A percentile compares a stretch with the other conserved stretches of the same genome.
phyloP scores from a whole-genome alignment of 2,797 vertebrate genomes.

The Pangasius krempfi region DNA sequence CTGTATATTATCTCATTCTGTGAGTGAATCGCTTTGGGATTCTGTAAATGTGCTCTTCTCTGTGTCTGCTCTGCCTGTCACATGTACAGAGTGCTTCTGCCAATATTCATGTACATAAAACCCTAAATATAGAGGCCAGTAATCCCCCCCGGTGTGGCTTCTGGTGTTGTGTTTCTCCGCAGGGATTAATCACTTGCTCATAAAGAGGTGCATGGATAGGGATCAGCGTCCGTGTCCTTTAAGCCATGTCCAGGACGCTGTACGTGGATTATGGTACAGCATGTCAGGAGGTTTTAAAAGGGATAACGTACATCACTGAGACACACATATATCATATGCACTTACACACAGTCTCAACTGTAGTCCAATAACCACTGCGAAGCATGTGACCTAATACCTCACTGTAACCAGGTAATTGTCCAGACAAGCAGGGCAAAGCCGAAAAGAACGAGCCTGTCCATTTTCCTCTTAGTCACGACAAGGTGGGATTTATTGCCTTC shows the following conservation, averaged over 20 bases:
- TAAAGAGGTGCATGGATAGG: conserved; percentile 30
- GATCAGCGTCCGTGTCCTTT: conserved; percentile 30
- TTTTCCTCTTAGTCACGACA: not conserved
- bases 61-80: conserved; percentile 75
- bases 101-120: conserved; percentile 98
- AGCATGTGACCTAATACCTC: not conserved
- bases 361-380: not conserved
- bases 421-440: not conserved
- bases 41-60: conserved; percentile 89
- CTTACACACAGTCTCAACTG: not conserved
- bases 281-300: conserved; percentile 24
- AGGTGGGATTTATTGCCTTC: conserved; percentile 28
- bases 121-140: conserved; percentile 95
- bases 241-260: conserved; percentile 24
- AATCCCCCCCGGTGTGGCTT: conserved; percentile 75
- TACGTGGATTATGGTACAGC: conserved; percentile 36
- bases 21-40: conserved; percentile 77
- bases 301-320: not conserved
- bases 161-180: conserved; percentile 78
- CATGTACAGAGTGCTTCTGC: conserved; percentile 94
- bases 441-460: not conserved
- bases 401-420: conserved; percentile 9
- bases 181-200: conserved; percentile 53
- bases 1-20: conserved; percentile 77
- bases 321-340: not conserved